These are phyloP conservation scores for Neosilurus hyrtlii DNA, from an alignment of 2,797 vertebrate species.

Conservation along the genomic window DNA sequence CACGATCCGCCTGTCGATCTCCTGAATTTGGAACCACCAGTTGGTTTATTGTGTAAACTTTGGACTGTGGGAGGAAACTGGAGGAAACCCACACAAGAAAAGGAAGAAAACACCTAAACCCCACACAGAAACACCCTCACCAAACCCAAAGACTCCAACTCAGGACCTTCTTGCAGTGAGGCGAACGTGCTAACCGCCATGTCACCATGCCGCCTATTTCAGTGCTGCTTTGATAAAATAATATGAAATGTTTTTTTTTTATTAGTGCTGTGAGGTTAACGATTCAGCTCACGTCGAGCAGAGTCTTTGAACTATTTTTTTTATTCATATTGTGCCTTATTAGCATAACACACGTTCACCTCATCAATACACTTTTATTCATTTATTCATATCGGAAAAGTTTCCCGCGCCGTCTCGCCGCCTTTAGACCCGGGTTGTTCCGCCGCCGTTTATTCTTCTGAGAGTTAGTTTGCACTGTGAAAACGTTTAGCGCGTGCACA, in stretches of 20 bases:
- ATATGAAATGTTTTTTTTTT: neutral
- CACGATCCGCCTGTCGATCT: too few species aligned
- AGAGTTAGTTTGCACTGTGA: neutral
- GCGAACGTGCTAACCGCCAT: too few species aligned
- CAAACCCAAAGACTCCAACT: too few species aligned
- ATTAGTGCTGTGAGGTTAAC: neutral
- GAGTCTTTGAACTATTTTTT: neutral
- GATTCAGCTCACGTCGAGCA: neutral
- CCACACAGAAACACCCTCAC: too few species aligned
- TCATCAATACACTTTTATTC: neutral
- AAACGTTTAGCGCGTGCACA: neutral
- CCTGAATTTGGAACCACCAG: too few species aligned
- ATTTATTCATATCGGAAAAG: conserved; percentile 1
- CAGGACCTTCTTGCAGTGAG: too few species aligned
- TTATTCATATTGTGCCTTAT: conserved; percentile 2
- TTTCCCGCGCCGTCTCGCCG: neutral
- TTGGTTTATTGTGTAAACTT: too few species aligned
- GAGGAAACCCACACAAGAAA: too few species aligned
- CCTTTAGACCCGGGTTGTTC: neutral
- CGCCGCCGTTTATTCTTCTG: neutral
- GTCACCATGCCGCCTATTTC: neutral
- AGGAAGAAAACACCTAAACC: too few species aligned
- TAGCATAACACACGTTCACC: conserved; percentile 15
- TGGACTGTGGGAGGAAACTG: too few species aligned
- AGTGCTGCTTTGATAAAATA: neutral